A percentile compares a stretch with the other conserved stretches of the same genome.
Conservation (phyloP, 2,797 vertebrate species). For the Saxicola maurus region DNA sequence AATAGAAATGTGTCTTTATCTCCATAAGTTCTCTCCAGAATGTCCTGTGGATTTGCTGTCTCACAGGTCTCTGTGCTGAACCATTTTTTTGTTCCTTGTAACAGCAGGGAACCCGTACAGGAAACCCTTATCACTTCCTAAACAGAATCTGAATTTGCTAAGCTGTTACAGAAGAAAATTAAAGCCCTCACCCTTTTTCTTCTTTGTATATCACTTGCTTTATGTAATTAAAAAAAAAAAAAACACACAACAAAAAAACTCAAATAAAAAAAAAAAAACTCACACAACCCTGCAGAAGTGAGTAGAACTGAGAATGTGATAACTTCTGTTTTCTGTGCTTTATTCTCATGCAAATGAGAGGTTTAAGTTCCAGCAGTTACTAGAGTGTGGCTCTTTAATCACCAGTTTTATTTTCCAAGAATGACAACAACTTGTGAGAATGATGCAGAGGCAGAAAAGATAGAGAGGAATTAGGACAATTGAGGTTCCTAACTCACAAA, state of each 20-base stretch:
- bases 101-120: neutral
- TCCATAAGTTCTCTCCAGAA: neutral
- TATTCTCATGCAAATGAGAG: constrained; percentile 18
- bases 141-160: neutral
- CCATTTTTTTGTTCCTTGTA: neutral
- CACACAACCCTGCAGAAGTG: neutral
- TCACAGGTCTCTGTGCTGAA: neutral
- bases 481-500: neutral
- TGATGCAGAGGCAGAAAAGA: neutral
- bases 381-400: neutral
- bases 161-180: neutral
- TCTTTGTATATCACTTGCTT: neutral
- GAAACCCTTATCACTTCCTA: neutral
- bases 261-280: neutral
- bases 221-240: neutral
- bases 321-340: neutral
- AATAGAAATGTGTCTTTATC: neutral
- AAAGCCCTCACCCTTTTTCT: neutral
- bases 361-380: neutral
- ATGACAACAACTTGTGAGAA: neutral
- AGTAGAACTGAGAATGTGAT: neutral
- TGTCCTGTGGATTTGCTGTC: neutral
- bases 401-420: neutral
- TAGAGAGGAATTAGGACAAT: neutral
- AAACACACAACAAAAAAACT: rapidly evolving